Evolutionary conservation across 2,888 invertebrate genomes (phyloP), one percentile per base, ranked within the genome.

Genomic region (Xylota segnis): DNA sequence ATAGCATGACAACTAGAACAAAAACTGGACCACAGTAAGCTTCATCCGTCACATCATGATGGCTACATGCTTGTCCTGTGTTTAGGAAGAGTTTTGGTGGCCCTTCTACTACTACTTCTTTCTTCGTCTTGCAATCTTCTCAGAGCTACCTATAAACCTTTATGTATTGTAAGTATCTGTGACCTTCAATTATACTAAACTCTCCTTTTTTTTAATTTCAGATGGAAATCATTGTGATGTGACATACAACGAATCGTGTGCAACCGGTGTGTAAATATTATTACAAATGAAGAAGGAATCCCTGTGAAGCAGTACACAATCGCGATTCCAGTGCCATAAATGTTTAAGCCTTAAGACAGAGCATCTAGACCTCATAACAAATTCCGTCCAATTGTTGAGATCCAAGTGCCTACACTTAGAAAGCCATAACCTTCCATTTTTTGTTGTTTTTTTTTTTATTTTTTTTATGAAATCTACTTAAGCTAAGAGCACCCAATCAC

Each of bases 361-460:
- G 86, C 83, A 81, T 76, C 71, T 54, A 72, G 56, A 87, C 81
- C 82, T 83, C 88, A 87, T 76, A 86, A 88, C 89, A 87, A 88
- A 89, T 87, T 88, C 89, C 89, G 88, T 89, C 89, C 88, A 89
- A 87, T 88, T 83, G 87, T 84, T 90, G 89, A 90, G 89, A 90
- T 90, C 89, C 88, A 88, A 88, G 89, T 90, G 89, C 89, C 89
- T 89, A 88, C 83, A 84, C 77, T 66, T 70, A 45, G 45, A 74
- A 83, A 76, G 83, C 84, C 84, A 83, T 87, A 83, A 40, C 71
- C 78, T 63, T 78, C 27, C 65, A 76, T 71, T 78, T 71, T 65
- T 23, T 1, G 1, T 23, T 23, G 1, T 23, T 23, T 23, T 23
- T 6, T 6, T 32, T 32, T 32, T 32, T 37, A 5, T 37, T 37